A percentile compares a stretch with the other conserved stretches of the same genome.
Evolutionary conservation across 2,888 invertebrate genomes (phyloP).

Genomic region (Nomada lathburiana): DNA sequence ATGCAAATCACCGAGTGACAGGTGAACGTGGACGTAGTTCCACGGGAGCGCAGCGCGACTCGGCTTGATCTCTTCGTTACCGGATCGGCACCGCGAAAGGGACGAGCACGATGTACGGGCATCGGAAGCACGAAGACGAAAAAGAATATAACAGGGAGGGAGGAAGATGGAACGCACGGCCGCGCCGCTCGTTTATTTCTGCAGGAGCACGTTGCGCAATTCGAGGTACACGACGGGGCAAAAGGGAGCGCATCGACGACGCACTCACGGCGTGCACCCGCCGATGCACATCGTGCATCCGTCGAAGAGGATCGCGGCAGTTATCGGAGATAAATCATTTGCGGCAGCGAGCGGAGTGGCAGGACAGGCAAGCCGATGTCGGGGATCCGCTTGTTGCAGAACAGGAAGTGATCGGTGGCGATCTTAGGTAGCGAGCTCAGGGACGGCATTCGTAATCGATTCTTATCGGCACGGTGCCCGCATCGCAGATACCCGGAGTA

Average conservation of each 20-base stretch:
- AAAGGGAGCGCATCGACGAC: slow-evolving; percentile 56
- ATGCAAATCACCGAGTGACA: slow-evolving; percentile 68
- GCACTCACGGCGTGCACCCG: slow-evolving; percentile 46
- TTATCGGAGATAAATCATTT: slow-evolving; percentile 69
- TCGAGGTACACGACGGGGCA: slow-evolving; percentile 65
- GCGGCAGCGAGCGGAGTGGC: slow-evolving; percentile 22
- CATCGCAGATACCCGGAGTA: slow-evolving; percentile 33
- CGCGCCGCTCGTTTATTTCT: slow-evolving; percentile 68
- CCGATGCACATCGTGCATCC: slow-evolving; percentile 12
- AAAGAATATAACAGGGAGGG: neutral
- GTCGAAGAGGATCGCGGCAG: slow-evolving; percentile 52
- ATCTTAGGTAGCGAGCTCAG: slow-evolving; percentile 51
- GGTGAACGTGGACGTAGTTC: slow-evolving; percentile 60
- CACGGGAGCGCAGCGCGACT: slow-evolving; percentile 63
- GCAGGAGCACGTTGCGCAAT: slow-evolving; percentile 72
- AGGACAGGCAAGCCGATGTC: slow-evolving; percentile 1
- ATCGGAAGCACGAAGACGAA: slow-evolving; percentile 39
- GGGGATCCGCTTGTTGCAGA: slow-evolving; percentile 57
- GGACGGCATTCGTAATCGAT: slow-evolving; percentile 52
- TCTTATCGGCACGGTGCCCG: slow-evolving; percentile 56
- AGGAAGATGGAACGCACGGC: slow-evolving; percentile 37
- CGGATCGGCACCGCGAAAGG: slow-evolving; percentile 37
- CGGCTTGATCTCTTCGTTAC: slow-evolving; percentile 63
- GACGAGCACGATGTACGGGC: slow-evolving; percentile 47
- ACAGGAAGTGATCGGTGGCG: slow-evolving; percentile 58